Evolutionary conservation across 2,888 invertebrate genomes (phyloP).

Genomic region (Baccha elongata): DNA sequence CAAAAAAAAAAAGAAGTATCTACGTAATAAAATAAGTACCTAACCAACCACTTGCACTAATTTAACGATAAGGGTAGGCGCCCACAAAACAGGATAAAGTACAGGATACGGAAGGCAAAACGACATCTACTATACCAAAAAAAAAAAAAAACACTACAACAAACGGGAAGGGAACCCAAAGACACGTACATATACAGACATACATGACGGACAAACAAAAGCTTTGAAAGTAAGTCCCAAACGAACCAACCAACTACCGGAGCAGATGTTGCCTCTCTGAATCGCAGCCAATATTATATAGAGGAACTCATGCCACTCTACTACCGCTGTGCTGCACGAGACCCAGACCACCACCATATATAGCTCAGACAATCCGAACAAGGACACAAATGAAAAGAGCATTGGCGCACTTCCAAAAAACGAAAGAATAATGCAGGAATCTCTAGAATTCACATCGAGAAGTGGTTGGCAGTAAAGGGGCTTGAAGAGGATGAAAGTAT

Average conservation of each 20-base stretch:
- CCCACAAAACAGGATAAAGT: slow-evolving; percentile 71
- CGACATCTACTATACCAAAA: slow-evolving; percentile 30
- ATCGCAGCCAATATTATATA: slow-evolving; percentile 73
- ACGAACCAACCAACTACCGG: slow-evolving; percentile 58
- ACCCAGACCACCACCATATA: slow-evolving; percentile 2
- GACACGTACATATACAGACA: neutral
- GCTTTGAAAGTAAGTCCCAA: slow-evolving; percentile 66
- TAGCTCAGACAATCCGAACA: slow-evolving; percentile 66
- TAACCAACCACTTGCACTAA: slow-evolving; percentile 74
- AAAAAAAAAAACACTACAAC: slow-evolving; percentile 47
- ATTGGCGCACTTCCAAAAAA: slow-evolving; percentile 71
- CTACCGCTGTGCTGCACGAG: slow-evolving; percentile 21
- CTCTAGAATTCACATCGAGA: slow-evolving; percentile 30
- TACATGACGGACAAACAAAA: slow-evolving; percentile 46
- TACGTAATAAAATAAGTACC: slow-evolving; percentile 73
- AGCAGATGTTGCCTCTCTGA: slow-evolving; percentile 73
- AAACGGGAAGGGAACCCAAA: slow-evolving; percentile 30
- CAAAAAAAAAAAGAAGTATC: slow-evolving; percentile 25
- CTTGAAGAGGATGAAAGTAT: slow-evolving; percentile 48
- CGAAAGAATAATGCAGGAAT: slow-evolving; percentile 62
- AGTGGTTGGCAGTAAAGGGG: neutral
- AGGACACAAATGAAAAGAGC: slow-evolving; percentile 73
- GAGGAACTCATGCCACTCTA: slow-evolving; percentile 25
- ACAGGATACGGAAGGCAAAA: slow-evolving; percentile 68
- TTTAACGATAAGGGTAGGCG: slow-evolving; percentile 74